Conservation (phyloP, 2,888 invertebrate species). For the Tinea trinotella region DNA sequence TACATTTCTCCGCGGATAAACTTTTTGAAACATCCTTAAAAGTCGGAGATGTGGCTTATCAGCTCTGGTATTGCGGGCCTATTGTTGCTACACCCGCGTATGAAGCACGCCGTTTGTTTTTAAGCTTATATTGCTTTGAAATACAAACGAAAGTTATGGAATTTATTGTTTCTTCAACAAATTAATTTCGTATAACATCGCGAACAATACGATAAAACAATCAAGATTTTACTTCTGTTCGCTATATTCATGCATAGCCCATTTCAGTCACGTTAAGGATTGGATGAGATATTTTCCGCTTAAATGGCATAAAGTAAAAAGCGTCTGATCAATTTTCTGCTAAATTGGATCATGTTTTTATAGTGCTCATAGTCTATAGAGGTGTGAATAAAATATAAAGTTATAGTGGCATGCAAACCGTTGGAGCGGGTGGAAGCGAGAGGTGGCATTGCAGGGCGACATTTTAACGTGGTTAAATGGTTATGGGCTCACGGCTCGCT, state of each 20-base stretch:
- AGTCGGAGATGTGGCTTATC: constrained; percentile 17
- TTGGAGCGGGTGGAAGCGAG: constrained; percentile 14
- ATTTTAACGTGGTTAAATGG: constrained; percentile 40
- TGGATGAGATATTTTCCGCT: background rate
- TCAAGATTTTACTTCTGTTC: background rate
- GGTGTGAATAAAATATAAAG: background rate
- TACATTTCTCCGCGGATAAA: constrained; percentile 20
- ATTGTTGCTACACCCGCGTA: constrained; percentile 8
- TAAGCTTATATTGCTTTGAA: background rate
- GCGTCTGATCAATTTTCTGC: background rate
- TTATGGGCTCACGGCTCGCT: constrained; percentile 49
- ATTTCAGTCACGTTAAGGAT: background rate
- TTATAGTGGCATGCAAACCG: background rate
- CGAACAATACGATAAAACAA: background rate
- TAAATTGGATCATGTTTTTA: background rate
- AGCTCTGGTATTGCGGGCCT: constrained; percentile 11
- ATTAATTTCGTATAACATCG: background rate
- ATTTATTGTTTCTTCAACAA: background rate
- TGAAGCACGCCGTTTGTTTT: background rate
- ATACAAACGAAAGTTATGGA: background rate
- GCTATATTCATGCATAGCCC: too few species aligned
- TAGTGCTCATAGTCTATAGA: background rate
- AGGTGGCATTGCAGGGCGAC: constrained; percentile 28
- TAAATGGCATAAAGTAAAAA: background rate
- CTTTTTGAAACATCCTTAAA: constrained; percentile 19